phyloP scores from a whole-genome alignment of 2,888 invertebrate species.

The Agriopis leucophaearia region DNA sequence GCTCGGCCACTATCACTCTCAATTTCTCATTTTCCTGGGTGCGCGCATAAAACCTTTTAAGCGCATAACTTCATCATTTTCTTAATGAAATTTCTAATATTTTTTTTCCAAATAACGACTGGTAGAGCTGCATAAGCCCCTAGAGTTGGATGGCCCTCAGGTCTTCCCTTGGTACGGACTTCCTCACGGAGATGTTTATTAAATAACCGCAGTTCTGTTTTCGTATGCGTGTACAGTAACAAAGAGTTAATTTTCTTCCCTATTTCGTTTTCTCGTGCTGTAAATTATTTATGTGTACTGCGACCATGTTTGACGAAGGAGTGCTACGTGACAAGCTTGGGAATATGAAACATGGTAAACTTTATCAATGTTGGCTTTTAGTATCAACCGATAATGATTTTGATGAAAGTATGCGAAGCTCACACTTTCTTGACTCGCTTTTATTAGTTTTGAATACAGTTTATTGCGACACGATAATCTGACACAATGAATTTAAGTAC shows the following conservation, averaged over 20 bases:
- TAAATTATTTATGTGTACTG: slow-evolving; percentile 43
- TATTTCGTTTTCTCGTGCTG: slow-evolving; percentile 44
- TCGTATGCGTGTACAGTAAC: slow-evolving; percentile 51
- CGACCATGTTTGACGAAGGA: slow-evolving; percentile 33
- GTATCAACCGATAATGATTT: slow-evolving; percentile 15
- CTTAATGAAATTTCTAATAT: too few species aligned
- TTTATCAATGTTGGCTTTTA: slow-evolving; percentile 14
- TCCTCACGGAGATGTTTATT: slow-evolving; percentile 54
- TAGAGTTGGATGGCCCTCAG: not conserved
- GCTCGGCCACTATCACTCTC: too few species aligned
- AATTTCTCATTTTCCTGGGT: not conserved
- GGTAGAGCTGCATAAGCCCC: not conserved
- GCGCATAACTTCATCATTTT: too few species aligned
- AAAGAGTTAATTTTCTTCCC: slow-evolving; percentile 66
- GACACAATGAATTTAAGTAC: too few species aligned
- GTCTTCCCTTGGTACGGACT: not conserved
- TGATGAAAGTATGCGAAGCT: not conserved
- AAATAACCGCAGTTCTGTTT: slow-evolving; percentile 63
- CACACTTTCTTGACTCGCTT: too few species aligned
- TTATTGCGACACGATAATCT: too few species aligned
- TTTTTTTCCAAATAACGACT: not conserved
- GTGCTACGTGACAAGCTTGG: slow-evolving; percentile 10
- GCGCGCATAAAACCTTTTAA: too few species aligned
- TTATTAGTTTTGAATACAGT: too few species aligned
- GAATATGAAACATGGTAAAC: slow-evolving; percentile 20